Percentiles rank a stretch among this genome's conserved stretches.
phyloP scores from a whole-genome alignment of 2,797 vertebrate genomes.

The Remorina albescens region DNA sequence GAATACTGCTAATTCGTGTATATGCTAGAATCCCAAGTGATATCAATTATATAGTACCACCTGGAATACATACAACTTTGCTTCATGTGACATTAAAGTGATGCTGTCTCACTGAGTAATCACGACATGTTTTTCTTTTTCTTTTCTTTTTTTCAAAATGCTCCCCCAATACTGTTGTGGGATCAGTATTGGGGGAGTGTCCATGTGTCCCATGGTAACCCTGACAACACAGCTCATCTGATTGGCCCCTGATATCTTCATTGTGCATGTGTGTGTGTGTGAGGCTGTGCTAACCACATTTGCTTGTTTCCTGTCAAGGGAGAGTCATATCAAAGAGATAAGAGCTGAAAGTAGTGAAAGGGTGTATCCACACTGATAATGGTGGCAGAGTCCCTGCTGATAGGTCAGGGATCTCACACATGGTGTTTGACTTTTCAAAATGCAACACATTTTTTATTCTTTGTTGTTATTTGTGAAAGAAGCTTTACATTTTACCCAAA shows the following conservation, averaged over 20 bases:
- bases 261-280: constrained; percentile 45
- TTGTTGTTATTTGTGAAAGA: background rate
- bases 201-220: constrained; percentile 58
- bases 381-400: background rate
- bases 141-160: constrained; percentile 39
- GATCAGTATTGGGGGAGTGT: too few relatives aligned
- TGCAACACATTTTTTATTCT: background rate
- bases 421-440: background rate
- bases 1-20: constrained; percentile 29
- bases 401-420: background rate
- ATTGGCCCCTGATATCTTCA: constrained; percentile 52
- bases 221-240: constrained; percentile 67
- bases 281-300: constrained; percentile 56
- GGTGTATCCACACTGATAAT: constrained; percentile 13
- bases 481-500: background rate
- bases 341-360: constrained; percentile 2
- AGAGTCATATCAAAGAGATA: constrained; percentile 48
- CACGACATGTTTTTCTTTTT: background rate
- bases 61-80: constrained; percentile 19
- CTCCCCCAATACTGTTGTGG: constrained; percentile 55
- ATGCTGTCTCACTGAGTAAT: constrained; percentile 41
- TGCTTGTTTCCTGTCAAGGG: constrained; percentile 70
- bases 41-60: constrained; percentile 17
- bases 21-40: background rate
- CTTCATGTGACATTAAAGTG: constrained; percentile 52